Evolutionary conservation across 1,140 invertebrate species (phyloP).

Genomic region (Hyles vespertilio): DNA sequence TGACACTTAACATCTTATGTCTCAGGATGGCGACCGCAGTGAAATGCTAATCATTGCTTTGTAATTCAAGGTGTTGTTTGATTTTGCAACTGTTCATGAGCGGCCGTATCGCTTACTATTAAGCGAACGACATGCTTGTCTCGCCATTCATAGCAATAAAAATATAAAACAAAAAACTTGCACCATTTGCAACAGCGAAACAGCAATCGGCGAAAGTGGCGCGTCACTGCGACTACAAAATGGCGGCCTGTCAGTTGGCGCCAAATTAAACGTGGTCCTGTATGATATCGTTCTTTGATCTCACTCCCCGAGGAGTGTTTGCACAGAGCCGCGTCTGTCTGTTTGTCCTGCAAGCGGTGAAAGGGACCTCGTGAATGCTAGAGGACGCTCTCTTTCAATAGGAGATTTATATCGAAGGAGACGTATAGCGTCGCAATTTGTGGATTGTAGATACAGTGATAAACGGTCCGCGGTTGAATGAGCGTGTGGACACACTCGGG

Average conservation of each 20-base stretch:
- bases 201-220: constrained; percentile 4
- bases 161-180: background rate
- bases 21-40: too few species aligned
- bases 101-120: too few species aligned
- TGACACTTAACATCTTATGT: too few species aligned
- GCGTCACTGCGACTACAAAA: constrained; percentile 51
- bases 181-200: background rate
- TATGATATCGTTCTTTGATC: constrained; percentile 71
- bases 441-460: constrained; percentile 65
- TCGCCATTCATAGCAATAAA: background rate
- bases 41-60: too few species aligned
- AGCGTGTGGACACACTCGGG: too few species aligned
- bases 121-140: too few species aligned
- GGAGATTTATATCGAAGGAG: constrained; percentile 66
- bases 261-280: constrained; percentile 62
- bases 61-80: too few species aligned
- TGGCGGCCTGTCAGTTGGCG: constrained; percentile 60
- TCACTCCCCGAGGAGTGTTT: constrained; percentile 59
- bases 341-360: constrained; percentile 54
- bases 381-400: constrained; percentile 58
- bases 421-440: constrained; percentile 65
- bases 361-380: constrained; percentile 54
- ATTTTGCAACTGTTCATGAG: too few species aligned
- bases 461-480: constrained; percentile 24
- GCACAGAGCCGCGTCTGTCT: constrained; percentile 46